Percentiles rank a stretch among this genome's conserved stretches.
These are phyloP conservation scores for Daboia siamensis DNA, from an alignment of 2,113 vertebrate species.

Conservation along the genomic window DNA sequence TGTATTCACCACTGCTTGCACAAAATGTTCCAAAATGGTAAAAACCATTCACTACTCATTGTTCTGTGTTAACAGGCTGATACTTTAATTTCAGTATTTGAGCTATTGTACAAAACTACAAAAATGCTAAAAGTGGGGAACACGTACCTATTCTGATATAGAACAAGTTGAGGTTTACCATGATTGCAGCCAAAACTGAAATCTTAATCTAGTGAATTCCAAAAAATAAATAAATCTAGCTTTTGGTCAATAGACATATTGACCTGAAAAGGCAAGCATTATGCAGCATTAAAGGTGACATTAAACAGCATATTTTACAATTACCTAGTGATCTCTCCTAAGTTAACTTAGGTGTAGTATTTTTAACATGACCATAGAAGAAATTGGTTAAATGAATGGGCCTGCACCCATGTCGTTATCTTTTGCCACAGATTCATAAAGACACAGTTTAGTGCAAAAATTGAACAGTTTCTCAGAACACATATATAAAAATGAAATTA, in stretches of 20 bases:
- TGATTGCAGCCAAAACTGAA: slow-evolving; percentile 50
- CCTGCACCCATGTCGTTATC: slow-evolving; percentile 23
- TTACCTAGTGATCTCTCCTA: slow-evolving; percentile 28
- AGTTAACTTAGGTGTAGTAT: slow-evolving; percentile 43
- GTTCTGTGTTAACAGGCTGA: neutral
- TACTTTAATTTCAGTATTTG: neutral
- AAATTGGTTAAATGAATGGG: slow-evolving; percentile 25
- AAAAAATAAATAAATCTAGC: slow-evolving; percentile 40
- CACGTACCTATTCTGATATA: neutral
- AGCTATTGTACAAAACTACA: slow-evolving; percentile 1
- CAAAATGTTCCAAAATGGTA: slow-evolving; percentile 12
- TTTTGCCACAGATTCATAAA: slow-evolving; percentile 36
- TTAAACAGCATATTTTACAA: slow-evolving; percentile 13
- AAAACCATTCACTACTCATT: neutral
- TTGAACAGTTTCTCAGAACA: slow-evolving; percentile 36
- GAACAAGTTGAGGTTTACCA: neutral
- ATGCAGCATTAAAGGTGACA: slow-evolving; percentile 46
- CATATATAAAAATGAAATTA: neutral
- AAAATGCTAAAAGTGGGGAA: slow-evolving; percentile 3
- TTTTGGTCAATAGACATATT: slow-evolving; percentile 53
- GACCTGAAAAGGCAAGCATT: slow-evolving; percentile 53
- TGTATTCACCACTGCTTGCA: neutral
- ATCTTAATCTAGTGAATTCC: slow-evolving; percentile 41
- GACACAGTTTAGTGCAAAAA: slow-evolving; percentile 33
- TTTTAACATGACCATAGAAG: slow-evolving; percentile 32